phyloP scores from a whole-genome alignment of 2,113 vertebrate genomes.

The Pholis gunnellus region DNA sequence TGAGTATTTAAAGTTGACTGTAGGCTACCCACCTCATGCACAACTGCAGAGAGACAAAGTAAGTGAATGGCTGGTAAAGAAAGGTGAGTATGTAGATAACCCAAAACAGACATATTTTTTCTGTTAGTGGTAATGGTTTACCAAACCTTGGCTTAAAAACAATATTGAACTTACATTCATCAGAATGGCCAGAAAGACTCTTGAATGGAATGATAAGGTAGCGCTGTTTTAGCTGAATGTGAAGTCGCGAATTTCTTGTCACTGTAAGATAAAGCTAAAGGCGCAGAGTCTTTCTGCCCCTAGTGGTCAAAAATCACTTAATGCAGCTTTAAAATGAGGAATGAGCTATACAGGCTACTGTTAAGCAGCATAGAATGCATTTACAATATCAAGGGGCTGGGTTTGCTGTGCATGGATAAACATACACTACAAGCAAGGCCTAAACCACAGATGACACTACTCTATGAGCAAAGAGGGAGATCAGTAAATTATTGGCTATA shows the following conservation, averaged over 20 bases:
- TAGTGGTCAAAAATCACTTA: conserved; percentile 40
- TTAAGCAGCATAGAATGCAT: conserved; percentile 71
- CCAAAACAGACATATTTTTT: not conserved
- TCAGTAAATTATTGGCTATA: conserved; percentile 34
- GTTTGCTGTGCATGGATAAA: conserved; percentile 53
- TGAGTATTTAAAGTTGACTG: conserved; percentile 17
- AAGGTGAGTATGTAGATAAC: not conserved
- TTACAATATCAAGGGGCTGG: conserved; percentile 68
- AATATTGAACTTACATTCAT: conserved; percentile 43
- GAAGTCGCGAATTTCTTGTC: not conserved
- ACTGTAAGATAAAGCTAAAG: conserved; percentile 5
- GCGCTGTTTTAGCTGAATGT: conserved; percentile 8
- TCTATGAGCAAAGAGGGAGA: conserved; percentile 30
- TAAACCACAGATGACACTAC: conserved; percentile 62
- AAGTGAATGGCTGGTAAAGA: conserved; percentile 11
- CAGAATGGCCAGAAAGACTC: conserved; percentile 22
- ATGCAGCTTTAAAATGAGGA: conserved; percentile 73
- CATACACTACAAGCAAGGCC: conserved; percentile 51
- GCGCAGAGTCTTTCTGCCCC: not conserved
- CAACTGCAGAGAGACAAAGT: conserved; percentile 13
- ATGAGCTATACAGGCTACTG: conserved; percentile 73
- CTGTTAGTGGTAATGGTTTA: not conserved
- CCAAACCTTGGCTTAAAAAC: conserved; percentile 7
- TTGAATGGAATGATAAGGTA: not conserved
- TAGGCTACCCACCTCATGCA: conserved; percentile 1